A percentile compares a stretch with the other conserved stretches of the same genome.
Conservation (phyloP, 1,140 invertebrate genomes). For the Atta texana region DNA sequence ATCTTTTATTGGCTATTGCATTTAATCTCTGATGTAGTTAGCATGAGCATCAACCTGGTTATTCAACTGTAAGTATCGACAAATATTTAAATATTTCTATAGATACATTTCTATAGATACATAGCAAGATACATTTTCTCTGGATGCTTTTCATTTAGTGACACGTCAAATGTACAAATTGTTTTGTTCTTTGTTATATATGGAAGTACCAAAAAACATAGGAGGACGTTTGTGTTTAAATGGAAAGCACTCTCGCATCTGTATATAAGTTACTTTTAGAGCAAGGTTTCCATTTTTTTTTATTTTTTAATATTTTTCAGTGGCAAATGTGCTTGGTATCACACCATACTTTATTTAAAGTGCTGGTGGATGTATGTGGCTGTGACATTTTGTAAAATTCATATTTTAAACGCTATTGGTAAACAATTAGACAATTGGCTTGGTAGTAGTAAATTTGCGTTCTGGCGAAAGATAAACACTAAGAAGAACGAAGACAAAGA, state of each 20-base stretch:
- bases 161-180: too few relatives aligned
- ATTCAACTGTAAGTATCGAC: conserved; percentile 90
- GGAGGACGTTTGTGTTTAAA: too few relatives aligned
- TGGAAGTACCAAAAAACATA: too few relatives aligned
- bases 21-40: conserved; percentile 92
- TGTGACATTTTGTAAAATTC: conserved; percentile 82
- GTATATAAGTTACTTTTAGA: not conserved
- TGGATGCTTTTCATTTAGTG: too few relatives aligned
- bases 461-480: conserved; percentile 88
- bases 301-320: conserved; percentile 73
- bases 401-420: conserved; percentile 85
- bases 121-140: too few relatives aligned
- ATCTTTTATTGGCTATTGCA: conserved; percentile 92
- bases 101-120: too few relatives aligned
- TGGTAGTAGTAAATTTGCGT: conserved; percentile 87
- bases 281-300: not conserved
- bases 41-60: conserved; percentile 91
- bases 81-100: not conserved
- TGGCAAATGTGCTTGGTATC: conserved; percentile 83
- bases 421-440: conserved; percentile 88
- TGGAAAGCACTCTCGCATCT: too few relatives aligned
- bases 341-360: conserved; percentile 83
- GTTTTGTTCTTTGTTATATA: too few relatives aligned
- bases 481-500: conserved; percentile 86
- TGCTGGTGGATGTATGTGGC: conserved; percentile 82